Conservation (phyloP, 1,140 invertebrate species). For the Drosophila oshimai region DNA sequence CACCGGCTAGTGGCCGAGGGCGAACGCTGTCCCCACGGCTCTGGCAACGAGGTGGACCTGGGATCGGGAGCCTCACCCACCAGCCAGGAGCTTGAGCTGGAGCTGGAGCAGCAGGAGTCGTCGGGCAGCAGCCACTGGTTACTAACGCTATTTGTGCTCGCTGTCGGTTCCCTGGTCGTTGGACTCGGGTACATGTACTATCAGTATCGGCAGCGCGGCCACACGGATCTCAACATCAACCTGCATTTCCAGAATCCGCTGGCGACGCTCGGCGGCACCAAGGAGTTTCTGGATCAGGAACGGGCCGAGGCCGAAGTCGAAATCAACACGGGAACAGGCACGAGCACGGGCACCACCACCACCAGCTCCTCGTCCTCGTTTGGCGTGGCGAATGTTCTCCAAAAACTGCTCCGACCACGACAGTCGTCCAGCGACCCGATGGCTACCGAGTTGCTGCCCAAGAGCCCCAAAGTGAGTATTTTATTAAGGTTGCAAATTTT, state of each 20-base stretch:
- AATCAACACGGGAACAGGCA: neutral
- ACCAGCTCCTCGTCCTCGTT: constrained; percentile 43
- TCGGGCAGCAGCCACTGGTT: constrained; percentile 8
- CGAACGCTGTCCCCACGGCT: constrained; percentile 61
- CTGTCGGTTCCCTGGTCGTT: neutral
- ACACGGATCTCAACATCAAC: constrained; percentile 80
- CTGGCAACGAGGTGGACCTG: constrained; percentile 51
- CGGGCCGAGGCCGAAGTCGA: neutral
- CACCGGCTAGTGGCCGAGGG: constrained; percentile 69
- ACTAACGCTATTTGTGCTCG: constrained; percentile 14
- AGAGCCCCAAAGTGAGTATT: constrained; percentile 56
- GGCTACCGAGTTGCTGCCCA: constrained; percentile 60
- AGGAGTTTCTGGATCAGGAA: constrained; percentile 22
- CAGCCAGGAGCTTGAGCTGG: neutral
- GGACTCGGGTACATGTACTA: constrained; percentile 68
- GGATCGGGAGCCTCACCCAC: neutral
- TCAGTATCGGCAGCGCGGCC: constrained; percentile 55
- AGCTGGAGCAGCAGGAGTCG: neutral
- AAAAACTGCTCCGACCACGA: constrained; percentile 39
- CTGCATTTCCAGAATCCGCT: constrained; percentile 82
- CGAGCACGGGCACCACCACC: constrained; percentile 5
- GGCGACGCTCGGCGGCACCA: constrained; percentile 44
- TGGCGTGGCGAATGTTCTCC: constrained; percentile 40
- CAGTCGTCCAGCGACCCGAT: constrained; percentile 21
- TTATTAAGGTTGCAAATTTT: no score